Base-by-base conservation (phyloP, 2,113 vertebrate species). In the Chelonoidis abingdonii region DNA sequence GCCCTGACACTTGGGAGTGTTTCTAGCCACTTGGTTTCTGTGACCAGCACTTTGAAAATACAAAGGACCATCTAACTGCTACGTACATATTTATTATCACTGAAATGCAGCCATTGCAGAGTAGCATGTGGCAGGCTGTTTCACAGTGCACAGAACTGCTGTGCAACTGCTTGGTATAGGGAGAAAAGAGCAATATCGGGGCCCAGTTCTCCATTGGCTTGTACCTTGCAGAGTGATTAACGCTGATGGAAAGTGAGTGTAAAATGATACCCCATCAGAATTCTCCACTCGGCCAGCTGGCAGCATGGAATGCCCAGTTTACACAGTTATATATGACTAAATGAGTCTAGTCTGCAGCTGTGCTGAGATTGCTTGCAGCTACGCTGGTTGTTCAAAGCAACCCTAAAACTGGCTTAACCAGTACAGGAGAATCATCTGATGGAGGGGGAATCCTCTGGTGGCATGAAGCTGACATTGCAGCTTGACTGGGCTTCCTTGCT, bases 41-140 rank as follows among this genome's bases (percentile, higher is more conserved):
- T 92, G 49, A 91, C 76, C 27, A 1, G 14, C 10, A 21, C 49
- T 85, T 87, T 81, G 75, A 52, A 92, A 87, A 91, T 87, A 41
- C 86, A 93, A 89, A 53, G 76, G 38, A 35, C 31, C 91, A 85
- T 92, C 53, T 78, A 92, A 87, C 65, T 91, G 53, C 76, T 87
- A 50, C 56, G 41, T 49, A 38, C 3, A 0, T 65, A 90, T 57
- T 91, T 87, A 27, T 86, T 31, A 57, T 29, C 50, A 47, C 52
- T 52, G 54, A 75, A 88, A 85, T 5, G 14, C 47, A 88, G 50
- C 44, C 47, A 80, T 54, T 80, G 49, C 75, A 80, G 87, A 47
- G 16, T 3, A 78, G 25, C 47, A 38, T 38, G 75, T 44, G 24
- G 24, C 75, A 78, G 41, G 21, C 76, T 85, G 44, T 57, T 96